phyloP scores from a whole-genome alignment of 2,797 vertebrate species.

The Sebastiscus tertius region DNA sequence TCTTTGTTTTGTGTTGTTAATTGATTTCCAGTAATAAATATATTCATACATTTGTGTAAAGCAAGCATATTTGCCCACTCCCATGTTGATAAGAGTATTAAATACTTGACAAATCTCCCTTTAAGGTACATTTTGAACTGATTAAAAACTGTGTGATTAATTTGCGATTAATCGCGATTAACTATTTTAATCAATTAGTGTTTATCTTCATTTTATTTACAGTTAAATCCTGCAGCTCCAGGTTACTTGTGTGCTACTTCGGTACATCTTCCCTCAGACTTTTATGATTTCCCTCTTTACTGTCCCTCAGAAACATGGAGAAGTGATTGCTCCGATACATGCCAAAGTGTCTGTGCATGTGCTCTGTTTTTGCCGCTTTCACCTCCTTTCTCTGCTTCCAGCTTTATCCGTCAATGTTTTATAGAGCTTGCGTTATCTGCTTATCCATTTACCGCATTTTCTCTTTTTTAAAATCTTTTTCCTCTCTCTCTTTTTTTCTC shows the following conservation, averaged over 20 bases:
- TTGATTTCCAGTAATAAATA: too few relatives aligned
- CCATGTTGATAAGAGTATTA: too few relatives aligned
- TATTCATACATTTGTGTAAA: too few relatives aligned
- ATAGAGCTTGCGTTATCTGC: constrained; percentile 3
- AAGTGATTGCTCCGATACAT: constrained; percentile 12
- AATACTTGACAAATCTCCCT: too few relatives aligned
- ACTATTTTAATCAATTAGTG: too few relatives aligned
- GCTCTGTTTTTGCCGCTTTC: constrained; percentile 17
- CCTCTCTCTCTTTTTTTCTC: constrained; percentile 7
- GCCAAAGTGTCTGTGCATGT: constrained; percentile 31
- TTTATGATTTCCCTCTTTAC: neutral
- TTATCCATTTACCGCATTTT: constrained; percentile 5
- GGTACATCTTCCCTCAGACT: neutral
- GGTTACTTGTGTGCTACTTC: neutral
- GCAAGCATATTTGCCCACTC: too few relatives aligned
- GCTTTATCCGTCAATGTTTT: constrained; percentile 21
- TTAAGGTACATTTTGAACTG: too few relatives aligned
- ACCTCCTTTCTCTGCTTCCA: neutral
- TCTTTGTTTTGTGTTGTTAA: too few relatives aligned
- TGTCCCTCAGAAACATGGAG: constrained; percentile 20
- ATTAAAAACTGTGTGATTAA: too few relatives aligned
- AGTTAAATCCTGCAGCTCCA: neutral
- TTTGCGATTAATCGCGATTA: too few relatives aligned
- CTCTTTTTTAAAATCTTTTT: neutral
- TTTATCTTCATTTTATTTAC: constrained; percentile 10